phyloP scores from a whole-genome alignment of 2,113 vertebrate genomes.

The Eulemur rufifrons region DNA sequence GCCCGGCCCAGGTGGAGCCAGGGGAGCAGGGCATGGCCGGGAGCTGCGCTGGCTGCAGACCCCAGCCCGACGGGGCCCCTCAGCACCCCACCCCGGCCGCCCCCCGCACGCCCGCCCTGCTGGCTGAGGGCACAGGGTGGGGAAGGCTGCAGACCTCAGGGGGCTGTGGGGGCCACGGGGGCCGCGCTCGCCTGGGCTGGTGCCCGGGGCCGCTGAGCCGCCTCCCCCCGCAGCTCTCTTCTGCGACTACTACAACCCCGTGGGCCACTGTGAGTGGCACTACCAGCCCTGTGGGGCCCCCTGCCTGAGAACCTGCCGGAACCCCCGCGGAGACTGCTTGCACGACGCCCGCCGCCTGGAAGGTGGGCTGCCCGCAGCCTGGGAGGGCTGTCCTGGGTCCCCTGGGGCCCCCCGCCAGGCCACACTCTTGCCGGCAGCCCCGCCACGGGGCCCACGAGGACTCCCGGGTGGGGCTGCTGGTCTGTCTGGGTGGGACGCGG shows the following conservation, averaged over 20 bases:
- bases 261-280: slow-evolving; percentile 93
- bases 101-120: rapidly evolving
- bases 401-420: too few relatives aligned
- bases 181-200: background rate
- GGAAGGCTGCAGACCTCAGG: too few relatives aligned
- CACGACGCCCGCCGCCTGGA: slow-evolving; percentile 88
- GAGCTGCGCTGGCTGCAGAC: background rate
- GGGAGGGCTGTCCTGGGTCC: background rate
- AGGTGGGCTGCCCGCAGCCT: slow-evolving; percentile 84
- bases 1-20: background rate
- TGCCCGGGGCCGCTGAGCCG: background rate
- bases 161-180: too few relatives aligned
- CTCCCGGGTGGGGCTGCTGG: rapidly evolving
- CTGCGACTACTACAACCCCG: slow-evolving; percentile 95
- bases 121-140: rapidly evolving
- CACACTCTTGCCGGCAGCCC: too few relatives aligned
- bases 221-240: slow-evolving; percentile 88
- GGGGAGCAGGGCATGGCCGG: rapidly evolving
- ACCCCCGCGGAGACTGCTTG: slow-evolving; percentile 89
- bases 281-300: slow-evolving; percentile 93
- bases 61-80: rapidly evolving
- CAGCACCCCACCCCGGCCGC: rapidly evolving
- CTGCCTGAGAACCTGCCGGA: slow-evolving; percentile 94
- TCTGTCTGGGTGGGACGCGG: rapidly evolving
- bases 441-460: too few relatives aligned